Conservation (phyloP, 2,888 invertebrate species). For the Chironomus riparius region DNA sequence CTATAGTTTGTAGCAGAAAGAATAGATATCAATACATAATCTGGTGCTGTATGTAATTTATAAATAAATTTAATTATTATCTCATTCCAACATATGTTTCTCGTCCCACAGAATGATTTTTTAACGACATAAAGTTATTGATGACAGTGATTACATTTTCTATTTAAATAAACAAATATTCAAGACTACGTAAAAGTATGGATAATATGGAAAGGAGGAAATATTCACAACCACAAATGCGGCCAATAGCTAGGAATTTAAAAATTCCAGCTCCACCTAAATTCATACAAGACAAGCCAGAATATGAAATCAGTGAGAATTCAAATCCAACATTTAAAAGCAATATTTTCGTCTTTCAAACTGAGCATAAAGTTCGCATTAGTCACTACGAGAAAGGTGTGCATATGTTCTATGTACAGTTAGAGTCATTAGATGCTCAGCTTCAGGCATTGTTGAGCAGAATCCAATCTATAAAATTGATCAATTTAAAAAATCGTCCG, state of each 20-base stretch:
- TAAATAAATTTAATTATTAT: too few species aligned
- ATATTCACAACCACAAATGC: neutral
- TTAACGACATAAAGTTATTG: neutral
- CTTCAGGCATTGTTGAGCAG: neutral
- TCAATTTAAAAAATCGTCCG: neutral
- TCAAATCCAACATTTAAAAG: neutral
- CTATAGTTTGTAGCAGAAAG: too few species aligned
- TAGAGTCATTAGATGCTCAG: neutral
- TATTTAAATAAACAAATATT: neutral
- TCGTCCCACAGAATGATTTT: too few species aligned
- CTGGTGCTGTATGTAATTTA: too few species aligned
- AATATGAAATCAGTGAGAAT: neutral
- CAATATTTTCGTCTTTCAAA: neutral
- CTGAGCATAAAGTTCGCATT: neutral
- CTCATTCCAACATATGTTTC: too few species aligned
- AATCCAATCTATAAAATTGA: neutral
- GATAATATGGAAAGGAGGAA: neutral
- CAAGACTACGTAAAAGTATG: neutral
- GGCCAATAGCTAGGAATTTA: slow-evolving; percentile 11
- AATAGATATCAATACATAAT: too few species aligned
- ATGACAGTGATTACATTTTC: neutral
- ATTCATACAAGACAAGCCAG: neutral
- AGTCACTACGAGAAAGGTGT: neutral
- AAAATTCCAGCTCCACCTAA: neutral
- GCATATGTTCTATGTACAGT: slow-evolving; percentile 3